These are phyloP conservation scores for Grammomys dolichurus DNA, from an alignment of 2,113 vertebrate genomes.

Conservation along the genomic window DNA sequence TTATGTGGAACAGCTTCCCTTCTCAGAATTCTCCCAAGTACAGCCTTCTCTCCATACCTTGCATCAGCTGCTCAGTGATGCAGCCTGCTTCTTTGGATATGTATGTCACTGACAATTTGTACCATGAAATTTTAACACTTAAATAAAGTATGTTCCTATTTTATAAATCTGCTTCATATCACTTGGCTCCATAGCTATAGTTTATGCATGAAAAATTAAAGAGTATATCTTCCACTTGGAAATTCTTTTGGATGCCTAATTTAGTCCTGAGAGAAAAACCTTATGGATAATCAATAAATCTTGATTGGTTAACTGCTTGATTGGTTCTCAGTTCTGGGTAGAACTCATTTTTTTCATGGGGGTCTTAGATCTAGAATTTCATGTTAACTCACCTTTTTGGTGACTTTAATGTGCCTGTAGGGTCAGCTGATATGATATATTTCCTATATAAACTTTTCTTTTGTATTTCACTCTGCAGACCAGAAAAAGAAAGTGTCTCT, in stretches of 20 bases:
- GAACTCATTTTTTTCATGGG: not conserved
- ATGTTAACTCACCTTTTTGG: not conserved
- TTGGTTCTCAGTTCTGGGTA: not conserved
- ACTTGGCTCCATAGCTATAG: not conserved
- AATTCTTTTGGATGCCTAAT: not conserved
- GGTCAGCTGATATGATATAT: not conserved
- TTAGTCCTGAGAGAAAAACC: not conserved
- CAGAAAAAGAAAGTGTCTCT: conserved; percentile 71
- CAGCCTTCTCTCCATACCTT: not conserved
- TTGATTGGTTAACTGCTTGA: not conserved
- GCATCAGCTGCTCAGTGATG: not conserved
- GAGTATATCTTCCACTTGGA: not conserved
- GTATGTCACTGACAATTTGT: not conserved
- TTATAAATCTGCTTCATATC: not conserved
- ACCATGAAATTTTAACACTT: not conserved
- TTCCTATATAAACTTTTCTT: conserved; percentile 38
- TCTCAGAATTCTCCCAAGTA: not conserved
- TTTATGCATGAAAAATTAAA: conserved; percentile 15
- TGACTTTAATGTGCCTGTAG: not conserved
- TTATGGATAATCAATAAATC: not conserved
- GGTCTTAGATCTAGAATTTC: not conserved
- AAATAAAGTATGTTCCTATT: conserved; percentile 14
- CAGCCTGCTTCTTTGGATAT: not conserved
- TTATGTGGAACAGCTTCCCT: not conserved
- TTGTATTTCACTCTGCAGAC: conserved; percentile 81